Base-by-base conservation (phyloP, 1,140 invertebrate species). In the Neodiprion virginianus region DNA sequence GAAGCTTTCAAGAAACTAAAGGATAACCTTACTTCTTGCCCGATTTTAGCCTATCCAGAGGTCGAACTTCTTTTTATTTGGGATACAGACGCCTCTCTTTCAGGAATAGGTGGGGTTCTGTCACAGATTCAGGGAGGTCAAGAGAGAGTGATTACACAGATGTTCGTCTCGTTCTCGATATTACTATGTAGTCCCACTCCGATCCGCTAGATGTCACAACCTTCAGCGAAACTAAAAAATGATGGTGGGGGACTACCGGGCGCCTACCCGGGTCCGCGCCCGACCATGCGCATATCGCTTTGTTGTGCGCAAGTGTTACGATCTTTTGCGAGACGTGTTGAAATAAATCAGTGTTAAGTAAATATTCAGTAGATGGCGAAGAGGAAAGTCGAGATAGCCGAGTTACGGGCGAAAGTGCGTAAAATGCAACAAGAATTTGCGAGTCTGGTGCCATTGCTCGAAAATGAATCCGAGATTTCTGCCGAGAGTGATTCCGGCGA, bases 181-280 rank as follows among this genome's bases (percentile, higher is more conserved):
- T 70, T 70, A 70, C 69, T 47, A 70, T 47, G 28, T 70, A 48
- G 69, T 70, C 28, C 69, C 69, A 12, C 69, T 70, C 28, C 71
- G 71, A n/a, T 17, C 71, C 71, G 71, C 71, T 72, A 72, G 71
- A 53, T 72, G 71, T 53, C 71, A 72, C 71, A 72, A 61, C 71
- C 71, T 72, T 72, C 61, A 72, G 71, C 71, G 71, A 72, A 72
- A 72, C 71, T 70, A 47, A 70, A 70, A 70, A 21, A 40, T 40
- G 17, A 14, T 14, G 28, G 69, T 17, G 10, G 69, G 69, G 69
- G 28, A 70, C 69, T 70, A n/a, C 69, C 28, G 28, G 69, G 47
- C 17, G 17, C 17, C 17, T 21, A 14, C 8, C 23, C 23, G 23
- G 10, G n/a, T 40, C 21, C 69, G 67, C 23, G 23, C 69, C 69